phyloP scores from a whole-genome alignment of 2,797 vertebrate genomes.

The Glyptemys insculpta region DNA sequence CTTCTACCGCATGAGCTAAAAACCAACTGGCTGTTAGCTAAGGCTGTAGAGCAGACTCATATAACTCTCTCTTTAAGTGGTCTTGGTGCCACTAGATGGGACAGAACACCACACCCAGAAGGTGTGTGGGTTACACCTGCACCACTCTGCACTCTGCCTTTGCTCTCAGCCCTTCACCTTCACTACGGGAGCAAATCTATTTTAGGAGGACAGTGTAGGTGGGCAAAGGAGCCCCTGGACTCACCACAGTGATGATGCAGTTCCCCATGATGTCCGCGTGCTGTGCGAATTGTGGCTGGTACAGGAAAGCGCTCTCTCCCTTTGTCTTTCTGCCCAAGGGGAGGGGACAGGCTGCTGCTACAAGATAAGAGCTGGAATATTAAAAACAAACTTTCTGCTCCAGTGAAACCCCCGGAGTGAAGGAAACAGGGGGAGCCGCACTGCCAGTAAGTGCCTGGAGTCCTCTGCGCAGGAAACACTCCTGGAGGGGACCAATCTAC shows the following conservation, averaged over 20 bases:
- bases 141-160: neutral
- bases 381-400: neutral
- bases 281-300: neutral
- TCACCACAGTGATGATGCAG: neutral
- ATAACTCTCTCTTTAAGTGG: no score
- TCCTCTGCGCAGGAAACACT: slow-evolving; percentile 43
- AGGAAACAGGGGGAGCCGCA: neutral
- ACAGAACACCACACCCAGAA: no score
- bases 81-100: no score
- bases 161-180: neutral
- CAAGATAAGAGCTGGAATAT: slow-evolving; percentile 31
- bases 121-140: neutral
- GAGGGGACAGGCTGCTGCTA: neutral
- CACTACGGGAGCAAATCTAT: neutral
- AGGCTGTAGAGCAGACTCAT: no score
- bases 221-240: neutral
- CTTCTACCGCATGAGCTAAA: no score
- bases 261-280: neutral
- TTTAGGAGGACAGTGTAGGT: neutral
- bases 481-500: rapidly evolving
- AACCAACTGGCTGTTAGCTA: no score
- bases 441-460: neutral
- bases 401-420: neutral
- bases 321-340: neutral
- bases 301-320: neutral